A percentile compares a stretch with the other conserved stretches of the same genome.
Conservation (phyloP, 2,888 invertebrate genomes). For the Leptinotarsa juncta region DNA sequence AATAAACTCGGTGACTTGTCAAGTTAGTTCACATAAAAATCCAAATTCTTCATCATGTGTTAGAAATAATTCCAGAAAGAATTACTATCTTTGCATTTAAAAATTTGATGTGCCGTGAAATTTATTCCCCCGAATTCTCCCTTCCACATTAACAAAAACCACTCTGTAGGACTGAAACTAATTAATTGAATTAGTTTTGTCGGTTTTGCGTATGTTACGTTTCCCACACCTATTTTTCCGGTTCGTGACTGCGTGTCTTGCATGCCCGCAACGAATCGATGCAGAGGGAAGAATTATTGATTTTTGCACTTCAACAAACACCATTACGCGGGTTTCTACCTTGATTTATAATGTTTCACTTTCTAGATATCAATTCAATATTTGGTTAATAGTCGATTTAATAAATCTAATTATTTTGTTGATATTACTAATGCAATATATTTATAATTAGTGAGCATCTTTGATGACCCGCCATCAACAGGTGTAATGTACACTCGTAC, state of each 20-base stretch:
- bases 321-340: neutral
- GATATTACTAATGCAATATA: neutral
- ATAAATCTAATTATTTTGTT: neutral
- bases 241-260: slow-evolving; percentile 13
- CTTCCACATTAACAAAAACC: neutral
- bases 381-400: neutral
- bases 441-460: neutral
- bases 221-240: slow-evolving; percentile 18
- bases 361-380: slow-evolving; percentile 4
- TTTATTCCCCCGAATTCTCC: neutral
- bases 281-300: slow-evolving; percentile 14
- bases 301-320: slow-evolving; percentile 17
- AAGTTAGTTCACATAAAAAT: no score
- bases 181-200: slow-evolving; percentile 17
- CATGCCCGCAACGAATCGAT: slow-evolving; percentile 13
- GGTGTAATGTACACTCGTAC: no score
- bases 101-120: neutral
- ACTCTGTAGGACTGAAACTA: neutral
- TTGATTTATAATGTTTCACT: slow-evolving; percentile 12
- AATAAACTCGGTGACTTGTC: no score
- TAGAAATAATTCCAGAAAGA: no score
- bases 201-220: slow-evolving; percentile 18
- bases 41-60: no score
- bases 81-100: no score
- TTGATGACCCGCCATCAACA: no score